phyloP scores from a whole-genome alignment of 2,113 vertebrate species.

The Gymnogyps californianus region DNA sequence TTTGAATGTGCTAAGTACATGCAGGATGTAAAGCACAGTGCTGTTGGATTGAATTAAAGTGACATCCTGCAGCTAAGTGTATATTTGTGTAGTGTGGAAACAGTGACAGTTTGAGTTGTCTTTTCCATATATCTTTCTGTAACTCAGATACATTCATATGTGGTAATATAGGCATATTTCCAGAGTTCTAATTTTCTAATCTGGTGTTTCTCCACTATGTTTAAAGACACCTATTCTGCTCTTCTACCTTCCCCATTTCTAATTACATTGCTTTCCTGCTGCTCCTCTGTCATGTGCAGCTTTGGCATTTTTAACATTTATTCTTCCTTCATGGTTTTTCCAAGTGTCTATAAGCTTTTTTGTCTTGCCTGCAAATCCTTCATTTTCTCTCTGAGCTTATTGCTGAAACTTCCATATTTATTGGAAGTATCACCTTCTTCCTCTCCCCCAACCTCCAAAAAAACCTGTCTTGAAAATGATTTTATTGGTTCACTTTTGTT shows the following conservation, averaged over 20 bases:
- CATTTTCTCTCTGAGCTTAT: background rate
- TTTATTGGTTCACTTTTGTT: background rate
- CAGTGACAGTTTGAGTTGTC: background rate
- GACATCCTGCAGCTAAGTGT: background rate
- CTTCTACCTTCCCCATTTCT: background rate
- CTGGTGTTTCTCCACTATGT: background rate
- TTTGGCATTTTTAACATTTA: background rate
- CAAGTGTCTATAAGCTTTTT: background rate
- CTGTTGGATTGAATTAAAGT: background rate
- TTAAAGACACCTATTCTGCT: background rate
- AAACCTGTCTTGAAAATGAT: background rate
- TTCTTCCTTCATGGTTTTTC: background rate
- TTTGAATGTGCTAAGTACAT: background rate
- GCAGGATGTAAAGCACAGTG: background rate
- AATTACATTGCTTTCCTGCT: background rate
- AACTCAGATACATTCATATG: background rate
- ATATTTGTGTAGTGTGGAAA: background rate
- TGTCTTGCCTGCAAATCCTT: background rate
- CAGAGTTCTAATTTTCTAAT: background rate
- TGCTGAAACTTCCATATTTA: background rate
- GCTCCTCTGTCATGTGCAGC: background rate
- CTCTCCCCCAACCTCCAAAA: background rate
- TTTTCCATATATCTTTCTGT: background rate
- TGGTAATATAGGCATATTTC: background rate
- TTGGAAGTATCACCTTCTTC: background rate